Conservation (phyloP, 2,888 invertebrate genomes). For the Girardia tigrina region DNA sequence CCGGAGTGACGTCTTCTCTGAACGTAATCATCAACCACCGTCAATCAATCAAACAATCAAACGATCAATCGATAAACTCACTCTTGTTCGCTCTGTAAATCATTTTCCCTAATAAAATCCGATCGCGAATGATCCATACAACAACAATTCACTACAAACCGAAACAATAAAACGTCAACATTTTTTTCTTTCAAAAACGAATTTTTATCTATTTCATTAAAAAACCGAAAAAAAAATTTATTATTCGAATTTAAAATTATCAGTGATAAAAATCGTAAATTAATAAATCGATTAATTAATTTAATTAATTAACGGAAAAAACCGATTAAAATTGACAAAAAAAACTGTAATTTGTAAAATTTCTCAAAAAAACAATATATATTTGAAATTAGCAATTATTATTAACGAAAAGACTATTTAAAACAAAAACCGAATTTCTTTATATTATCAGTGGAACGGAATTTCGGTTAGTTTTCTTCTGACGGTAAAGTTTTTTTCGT, state of each 20-base stretch:
- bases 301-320: too few relatives aligned
- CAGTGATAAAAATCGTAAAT: too few relatives aligned
- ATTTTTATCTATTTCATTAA: too few relatives aligned
- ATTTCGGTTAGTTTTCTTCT: too few relatives aligned
- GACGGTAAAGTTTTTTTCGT: too few relatives aligned
- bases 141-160: too few relatives aligned
- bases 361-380: not conserved
- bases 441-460: too few relatives aligned
- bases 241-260: too few relatives aligned
- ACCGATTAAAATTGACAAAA: not conserved
- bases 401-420: constrained; percentile 13
- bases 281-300: too few relatives aligned
- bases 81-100: constrained; percentile 35
- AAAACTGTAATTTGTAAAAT: not conserved
- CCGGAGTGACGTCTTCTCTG: not conserved
- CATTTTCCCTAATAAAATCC: constrained; percentile 34
- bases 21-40: not conserved
- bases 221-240: too few relatives aligned
- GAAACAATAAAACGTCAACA: too few relatives aligned
- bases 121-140: constrained; percentile 25
- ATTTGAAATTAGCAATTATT: constrained; percentile 20
- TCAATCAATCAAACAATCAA: not conserved
- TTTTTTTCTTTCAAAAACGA: too few relatives aligned
- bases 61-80: constrained; percentile 18
- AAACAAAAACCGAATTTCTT: not conserved